Evolutionary conservation across 64 coral and sea anemone species (phyloP).

Genomic region (Acropora tenuis): DNA sequence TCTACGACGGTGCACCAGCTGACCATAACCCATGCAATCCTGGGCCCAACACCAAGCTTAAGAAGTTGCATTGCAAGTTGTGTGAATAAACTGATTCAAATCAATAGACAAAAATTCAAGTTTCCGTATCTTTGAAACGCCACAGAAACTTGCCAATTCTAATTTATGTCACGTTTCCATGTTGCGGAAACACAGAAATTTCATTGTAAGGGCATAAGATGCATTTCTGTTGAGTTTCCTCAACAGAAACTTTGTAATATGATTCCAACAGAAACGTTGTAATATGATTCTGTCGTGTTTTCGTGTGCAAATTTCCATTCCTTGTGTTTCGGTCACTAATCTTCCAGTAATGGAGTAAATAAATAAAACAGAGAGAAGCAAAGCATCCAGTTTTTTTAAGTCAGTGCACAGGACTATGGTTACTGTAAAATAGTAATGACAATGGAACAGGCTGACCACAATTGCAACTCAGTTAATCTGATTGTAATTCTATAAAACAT

Average conservation of each 20-base stretch:
- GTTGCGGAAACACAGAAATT: background rate
- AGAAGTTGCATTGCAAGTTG: too few species aligned
- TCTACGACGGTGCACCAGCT: too few species aligned
- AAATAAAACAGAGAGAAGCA: background rate
- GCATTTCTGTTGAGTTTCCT: background rate
- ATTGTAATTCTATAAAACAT: background rate
- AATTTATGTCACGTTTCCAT: background rate
- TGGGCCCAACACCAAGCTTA: too few species aligned
- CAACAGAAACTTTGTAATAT: background rate
- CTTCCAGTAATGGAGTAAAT: background rate
- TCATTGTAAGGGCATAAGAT: background rate
- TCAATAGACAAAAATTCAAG: too few species aligned
- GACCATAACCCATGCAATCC: too few species aligned
- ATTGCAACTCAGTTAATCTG: background rate
- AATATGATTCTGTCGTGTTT: background rate
- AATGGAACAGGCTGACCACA: background rate
- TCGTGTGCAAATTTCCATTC: background rate
- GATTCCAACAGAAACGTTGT: background rate
- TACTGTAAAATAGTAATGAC: background rate
- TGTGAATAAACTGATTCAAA: too few species aligned
- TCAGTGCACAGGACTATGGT: background rate
- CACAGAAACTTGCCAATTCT: background rate
- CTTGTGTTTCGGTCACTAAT: background rate
- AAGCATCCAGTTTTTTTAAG: background rate
- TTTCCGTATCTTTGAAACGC: too few species aligned